Evolutionary conservation across 2,797 vertebrate species (phyloP), one percentile per base, ranked within the genome.

Genomic region (Enteromius viviparus): DNA sequence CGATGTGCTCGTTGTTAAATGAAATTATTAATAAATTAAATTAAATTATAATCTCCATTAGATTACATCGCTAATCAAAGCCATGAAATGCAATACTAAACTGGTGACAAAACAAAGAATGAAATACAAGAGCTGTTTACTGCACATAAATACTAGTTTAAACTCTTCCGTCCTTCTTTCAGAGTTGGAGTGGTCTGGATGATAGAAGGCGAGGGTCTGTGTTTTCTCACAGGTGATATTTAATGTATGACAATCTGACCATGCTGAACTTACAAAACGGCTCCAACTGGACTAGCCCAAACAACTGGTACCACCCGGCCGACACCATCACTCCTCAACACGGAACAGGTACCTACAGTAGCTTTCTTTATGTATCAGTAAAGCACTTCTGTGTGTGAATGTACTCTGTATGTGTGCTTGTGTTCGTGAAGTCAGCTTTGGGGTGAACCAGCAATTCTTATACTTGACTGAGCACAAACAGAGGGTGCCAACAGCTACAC

Each of bases 251-350:
- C 60, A 91, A 92, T 79, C 87, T 89, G 84, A 90, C 84, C 84
- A 94, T 94, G 93, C 83, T 94, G 84, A 94, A 94, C 81, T 89
- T 93, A 80, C 92, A 93, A 86, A 92, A 87, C 76, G 68, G 82
- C 29, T 86, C 89, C 65, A 85, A 81, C 84, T 94, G 93, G 93
- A 88, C 87, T 2, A 85, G 85, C 37, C 86, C 92, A n/a, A 91
- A 91, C 76, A 90, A 89, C 85, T 94, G 93, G 92, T 93, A 94
- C 80, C 89, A 90, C 62, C 91, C 90, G 75, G 87, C 90, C 47
- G 88, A 86, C 86, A 64, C 89, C 72, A 85, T 93, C 79, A 87
- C 89, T 5, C 86, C 90, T 42, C 90, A 89, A 74, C 86, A 89
- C 5, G 40, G 83, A 8, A 53, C 86, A 86, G 88, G 88, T 88